Conservation (phyloP, 2,113 vertebrate species). For the Zingel zingel region DNA sequence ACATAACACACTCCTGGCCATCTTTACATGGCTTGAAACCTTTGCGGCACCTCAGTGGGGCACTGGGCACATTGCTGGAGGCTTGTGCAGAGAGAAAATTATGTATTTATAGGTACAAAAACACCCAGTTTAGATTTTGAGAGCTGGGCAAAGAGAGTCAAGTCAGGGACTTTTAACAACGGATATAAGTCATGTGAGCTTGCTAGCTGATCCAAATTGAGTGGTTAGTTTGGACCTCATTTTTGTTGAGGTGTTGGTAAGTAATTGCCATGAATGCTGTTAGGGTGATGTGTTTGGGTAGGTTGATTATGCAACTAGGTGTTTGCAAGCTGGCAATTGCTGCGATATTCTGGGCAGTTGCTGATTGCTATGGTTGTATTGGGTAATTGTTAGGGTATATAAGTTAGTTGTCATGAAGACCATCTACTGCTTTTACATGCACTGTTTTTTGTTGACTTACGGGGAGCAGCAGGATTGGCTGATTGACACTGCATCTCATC, state of each 20-base stretch:
- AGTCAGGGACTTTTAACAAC: neutral
- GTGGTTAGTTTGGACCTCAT: too few relatives aligned
- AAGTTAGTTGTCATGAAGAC: too few relatives aligned
- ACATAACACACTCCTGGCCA: slow-evolving; percentile 82
- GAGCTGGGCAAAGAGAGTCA: neutral
- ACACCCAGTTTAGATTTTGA: neutral
- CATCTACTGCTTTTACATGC: neutral
- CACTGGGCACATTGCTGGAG: neutral
- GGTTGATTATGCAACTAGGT: too few relatives aligned
- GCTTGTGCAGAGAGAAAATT: slow-evolving; percentile 40
- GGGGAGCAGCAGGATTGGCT: neutral
- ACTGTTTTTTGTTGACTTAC: slow-evolving; percentile 40
- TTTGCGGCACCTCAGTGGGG: slow-evolving; percentile 62
- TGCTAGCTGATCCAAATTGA: too few relatives aligned
- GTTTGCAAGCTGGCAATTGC: too few relatives aligned
- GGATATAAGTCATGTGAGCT: neutral
- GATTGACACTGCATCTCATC: slow-evolving; percentile 86
- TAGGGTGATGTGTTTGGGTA: too few relatives aligned
- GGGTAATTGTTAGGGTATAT: too few relatives aligned
- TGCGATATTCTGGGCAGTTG: too few relatives aligned
- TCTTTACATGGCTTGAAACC: slow-evolving; percentile 81
- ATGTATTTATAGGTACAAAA: neutral
- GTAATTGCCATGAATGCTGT: too few relatives aligned
- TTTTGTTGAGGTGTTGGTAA: too few relatives aligned
- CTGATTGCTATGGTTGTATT: too few relatives aligned